Conservation (phyloP, 64 coral and sea anemone species). For the Actinia tenebrosa region DNA sequence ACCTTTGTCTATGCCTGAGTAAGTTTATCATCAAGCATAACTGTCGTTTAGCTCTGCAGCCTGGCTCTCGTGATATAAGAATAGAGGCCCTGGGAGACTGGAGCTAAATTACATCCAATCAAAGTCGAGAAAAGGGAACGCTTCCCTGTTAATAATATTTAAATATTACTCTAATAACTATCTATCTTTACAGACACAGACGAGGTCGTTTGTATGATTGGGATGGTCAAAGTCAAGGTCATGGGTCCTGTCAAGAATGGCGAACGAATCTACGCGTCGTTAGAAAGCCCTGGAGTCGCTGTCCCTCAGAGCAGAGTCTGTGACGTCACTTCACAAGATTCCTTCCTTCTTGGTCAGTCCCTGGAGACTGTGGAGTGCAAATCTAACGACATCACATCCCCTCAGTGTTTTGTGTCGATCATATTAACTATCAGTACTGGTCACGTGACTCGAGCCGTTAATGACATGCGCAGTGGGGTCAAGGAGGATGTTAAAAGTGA, state of each 20-base stretch:
- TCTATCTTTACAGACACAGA: constrained; percentile 35
- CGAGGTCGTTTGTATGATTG: constrained; percentile 63
- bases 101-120: too few species aligned
- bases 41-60: too few species aligned
- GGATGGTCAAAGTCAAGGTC: constrained; percentile 64
- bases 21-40: too few species aligned
- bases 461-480: constrained; percentile 36
- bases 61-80: too few species aligned
- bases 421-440: constrained; percentile 39
- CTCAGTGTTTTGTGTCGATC: constrained; percentile 56
- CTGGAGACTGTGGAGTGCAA: constrained; percentile 25
- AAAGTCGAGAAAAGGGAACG: too few species aligned
- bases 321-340: constrained; percentile 23
- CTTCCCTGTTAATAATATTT: not conserved
- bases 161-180: not conserved
- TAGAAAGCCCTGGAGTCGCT: constrained; percentile 53
- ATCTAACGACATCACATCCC: constrained; percentile 14
- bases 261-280: constrained; percentile 55
- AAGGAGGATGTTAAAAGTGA: constrained; percentile 41
- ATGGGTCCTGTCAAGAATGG: constrained; percentile 49
- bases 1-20: too few species aligned
- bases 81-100: too few species aligned
- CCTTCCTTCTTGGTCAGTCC: constrained; percentile 54
- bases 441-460: constrained; percentile 23
- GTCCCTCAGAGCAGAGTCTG: constrained; percentile 42